These are phyloP conservation scores for Acridotheres tristis DNA, from an alignment of 2,797 vertebrate species.

Conservation along the genomic window DNA sequence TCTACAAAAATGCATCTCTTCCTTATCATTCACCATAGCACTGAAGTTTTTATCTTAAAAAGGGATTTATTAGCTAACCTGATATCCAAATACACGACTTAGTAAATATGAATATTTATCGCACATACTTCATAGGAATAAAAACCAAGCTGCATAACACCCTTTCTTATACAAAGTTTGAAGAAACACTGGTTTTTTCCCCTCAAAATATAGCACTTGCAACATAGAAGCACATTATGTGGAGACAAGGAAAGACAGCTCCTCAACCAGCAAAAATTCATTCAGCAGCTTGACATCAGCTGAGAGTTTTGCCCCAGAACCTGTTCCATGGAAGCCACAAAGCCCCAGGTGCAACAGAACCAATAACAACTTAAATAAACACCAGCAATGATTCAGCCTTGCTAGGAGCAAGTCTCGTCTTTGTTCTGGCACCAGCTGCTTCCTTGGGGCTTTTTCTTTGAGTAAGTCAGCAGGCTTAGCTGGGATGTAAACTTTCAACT, in stretches of 20 bases:
- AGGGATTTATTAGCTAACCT: not conserved
- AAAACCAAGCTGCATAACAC: not conserved
- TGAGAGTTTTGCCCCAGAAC: not conserved
- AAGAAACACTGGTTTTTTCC: not conserved
- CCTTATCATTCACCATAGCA: not conserved
- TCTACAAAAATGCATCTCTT: not conserved
- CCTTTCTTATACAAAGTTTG: not conserved
- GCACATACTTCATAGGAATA: not conserved
- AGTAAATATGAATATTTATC: not conserved
- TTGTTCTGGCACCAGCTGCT: not conserved
- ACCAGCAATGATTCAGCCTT: not conserved
- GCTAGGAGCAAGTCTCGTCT: not conserved
- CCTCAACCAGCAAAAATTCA: not conserved
- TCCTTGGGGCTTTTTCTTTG: not conserved
- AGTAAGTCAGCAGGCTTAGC: not conserved
- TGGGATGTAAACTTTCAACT: not conserved
- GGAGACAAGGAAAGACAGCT: not conserved
- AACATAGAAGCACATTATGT: not conserved
- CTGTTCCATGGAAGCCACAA: not conserved
- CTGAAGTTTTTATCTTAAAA: not conserved
- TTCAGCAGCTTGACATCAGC: not conserved
- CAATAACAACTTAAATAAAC: not conserved
- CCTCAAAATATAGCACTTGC: not conserved
- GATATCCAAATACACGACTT: not conserved
- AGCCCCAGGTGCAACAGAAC: not conserved